Percentiles rank a stretch among this genome's conserved stretches.
Conservation (phyloP, 2,797 vertebrate genomes). For the Myiotriccus ornatus region DNA sequence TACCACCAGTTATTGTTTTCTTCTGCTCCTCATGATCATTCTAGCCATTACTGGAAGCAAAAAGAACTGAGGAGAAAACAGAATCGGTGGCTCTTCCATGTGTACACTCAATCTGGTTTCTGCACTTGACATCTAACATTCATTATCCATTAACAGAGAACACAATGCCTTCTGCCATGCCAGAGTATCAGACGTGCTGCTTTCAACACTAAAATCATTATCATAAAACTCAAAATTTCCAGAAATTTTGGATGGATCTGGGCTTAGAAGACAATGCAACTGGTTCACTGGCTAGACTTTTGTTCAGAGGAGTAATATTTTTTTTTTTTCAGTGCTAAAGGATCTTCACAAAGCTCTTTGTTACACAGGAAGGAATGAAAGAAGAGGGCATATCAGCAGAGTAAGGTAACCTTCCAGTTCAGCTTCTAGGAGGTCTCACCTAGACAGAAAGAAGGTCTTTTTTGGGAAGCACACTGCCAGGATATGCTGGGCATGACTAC, state of each 20-base stretch:
- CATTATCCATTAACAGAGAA: neutral
- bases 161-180: neutral
- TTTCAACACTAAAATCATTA: neutral
- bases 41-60: neutral
- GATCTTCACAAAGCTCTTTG: neutral
- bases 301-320: neutral
- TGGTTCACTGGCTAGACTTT: neutral
- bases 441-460: neutral
- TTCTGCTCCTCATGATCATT: neutral
- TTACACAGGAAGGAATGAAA: neutral
- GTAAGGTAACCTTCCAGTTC: neutral
- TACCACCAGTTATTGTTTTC: neutral
- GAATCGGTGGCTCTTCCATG: neutral
- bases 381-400: neutral
- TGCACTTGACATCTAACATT: neutral
- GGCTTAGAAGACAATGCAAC: neutral
- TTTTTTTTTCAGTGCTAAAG: neutral
- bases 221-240: neutral
- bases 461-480: neutral
- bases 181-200: neutral
- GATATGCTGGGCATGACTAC: neutral
- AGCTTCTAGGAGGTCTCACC: neutral
- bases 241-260: neutral
- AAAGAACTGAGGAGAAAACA: neutral
- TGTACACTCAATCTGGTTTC: neutral